Base-by-base conservation (phyloP, 1,140 invertebrate genomes). In the Centruroides sculpturatus region DNA sequence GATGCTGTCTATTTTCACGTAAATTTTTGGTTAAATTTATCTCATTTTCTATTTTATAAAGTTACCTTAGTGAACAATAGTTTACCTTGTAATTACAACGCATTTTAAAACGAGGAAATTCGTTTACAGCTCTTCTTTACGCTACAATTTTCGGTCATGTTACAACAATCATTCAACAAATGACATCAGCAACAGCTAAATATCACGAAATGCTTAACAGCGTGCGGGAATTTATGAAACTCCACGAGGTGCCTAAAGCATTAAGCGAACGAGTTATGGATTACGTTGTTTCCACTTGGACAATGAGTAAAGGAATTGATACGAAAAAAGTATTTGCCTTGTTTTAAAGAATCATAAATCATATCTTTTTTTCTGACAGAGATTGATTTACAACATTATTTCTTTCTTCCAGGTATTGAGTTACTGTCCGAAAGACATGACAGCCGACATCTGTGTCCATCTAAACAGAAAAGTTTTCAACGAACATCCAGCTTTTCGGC, bases 361-460 rank as follows among this genome's bases (percentile, higher is more conserved):
- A 23, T 23, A 23, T 23, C 23, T 23, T 23, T 23, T 23, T 23
- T 23, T 23, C 23, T 23, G 23, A 23, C 23, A 23, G 23, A 23
- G 2, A 23, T 23, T 23, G 23, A 23, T 23, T 23, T 23, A 23
- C 23, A 23, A 23, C 23, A 23, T 23, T 23, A 41, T 41, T 41
- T 41, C 3, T 41, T 41, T 3, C 41, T 48, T 57, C 2, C 34
- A 65, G 63, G 81, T 99, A 64, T 81, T 99, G 66, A 97, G 98
- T 77, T 99, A 98, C 80, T 99, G 96, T 79, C 97, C 97, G 5
- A 99, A 99, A 77, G 97, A 99, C 77, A 99, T 99, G 96, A 98
- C 98, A 75, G 96, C 96, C 48, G 97, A 99, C 76, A 96, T 99
- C 71, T 65, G 59, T 62, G 95, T 99, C 65, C 97, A 99, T 80